phyloP scores from a whole-genome alignment of 2,797 vertebrate species.

The Brachymystax lenok region DNA sequence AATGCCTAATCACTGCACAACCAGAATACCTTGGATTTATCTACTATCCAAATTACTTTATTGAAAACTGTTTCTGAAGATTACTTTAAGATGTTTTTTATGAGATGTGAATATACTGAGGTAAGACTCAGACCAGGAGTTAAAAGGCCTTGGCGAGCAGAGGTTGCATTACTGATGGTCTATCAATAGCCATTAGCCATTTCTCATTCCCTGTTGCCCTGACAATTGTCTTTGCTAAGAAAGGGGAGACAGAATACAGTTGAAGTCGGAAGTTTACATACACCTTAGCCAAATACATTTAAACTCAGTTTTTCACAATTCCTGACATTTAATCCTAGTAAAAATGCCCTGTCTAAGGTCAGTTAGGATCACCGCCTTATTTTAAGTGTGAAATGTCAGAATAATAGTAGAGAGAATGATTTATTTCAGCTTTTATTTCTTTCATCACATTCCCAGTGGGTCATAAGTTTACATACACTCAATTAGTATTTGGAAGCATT shows the following conservation, averaged over 20 bases:
- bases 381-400: too few relatives aligned
- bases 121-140: slow-evolving; percentile 31
- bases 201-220: slow-evolving; percentile 53
- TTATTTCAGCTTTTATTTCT: too few relatives aligned
- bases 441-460: too few relatives aligned
- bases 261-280: too few relatives aligned
- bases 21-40: slow-evolving; percentile 41
- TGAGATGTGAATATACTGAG: slow-evolving; percentile 67
- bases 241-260: not conserved
- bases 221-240: slow-evolving; percentile 39
- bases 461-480: too few relatives aligned
- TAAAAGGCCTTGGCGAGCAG: slow-evolving; percentile 48
- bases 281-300: too few relatives aligned
- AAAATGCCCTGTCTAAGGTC: too few relatives aligned
- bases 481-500: too few relatives aligned
- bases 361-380: too few relatives aligned
- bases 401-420: too few relatives aligned
- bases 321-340: too few relatives aligned
- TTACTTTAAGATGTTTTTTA: slow-evolving; percentile 57
- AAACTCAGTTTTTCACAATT: too few relatives aligned
- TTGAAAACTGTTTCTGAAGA: slow-evolving; percentile 55
- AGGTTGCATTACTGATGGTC: slow-evolving; percentile 56
- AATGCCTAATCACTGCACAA: slow-evolving; percentile 56
- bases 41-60: slow-evolving; percentile 52
- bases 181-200: slow-evolving; percentile 68